phyloP scores from a whole-genome alignment of 2,113 vertebrate genomes.

The Chaetodon trifascialis region DNA sequence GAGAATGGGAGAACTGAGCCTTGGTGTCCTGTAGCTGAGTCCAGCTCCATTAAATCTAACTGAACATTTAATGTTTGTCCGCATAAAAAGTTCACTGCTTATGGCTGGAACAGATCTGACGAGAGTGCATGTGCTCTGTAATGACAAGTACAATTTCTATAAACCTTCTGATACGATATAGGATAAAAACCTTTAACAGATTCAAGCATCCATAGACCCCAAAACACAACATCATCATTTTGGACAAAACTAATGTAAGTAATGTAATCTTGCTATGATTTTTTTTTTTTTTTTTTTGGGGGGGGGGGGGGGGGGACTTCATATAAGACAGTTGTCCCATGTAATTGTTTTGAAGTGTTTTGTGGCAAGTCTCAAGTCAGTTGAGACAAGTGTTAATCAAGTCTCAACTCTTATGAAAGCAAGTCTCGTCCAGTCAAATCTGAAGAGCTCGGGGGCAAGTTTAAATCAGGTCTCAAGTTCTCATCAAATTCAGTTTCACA shows the following conservation, averaged over 20 bases:
- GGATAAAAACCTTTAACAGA: background rate
- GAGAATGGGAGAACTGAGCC: conserved; percentile 55
- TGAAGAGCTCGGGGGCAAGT: background rate
- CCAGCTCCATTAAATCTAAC: conserved; percentile 60
- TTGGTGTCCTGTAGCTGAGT: conserved; percentile 51
- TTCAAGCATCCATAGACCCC: background rate
- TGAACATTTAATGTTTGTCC: conserved; percentile 24
- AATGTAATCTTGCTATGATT: background rate
- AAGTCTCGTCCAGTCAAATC: background rate
- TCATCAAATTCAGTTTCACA: too few species aligned
- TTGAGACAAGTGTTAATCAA: background rate
- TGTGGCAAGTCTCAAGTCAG: background rate
- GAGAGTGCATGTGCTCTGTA: background rate
- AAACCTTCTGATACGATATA: background rate
- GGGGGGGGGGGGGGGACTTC: background rate
- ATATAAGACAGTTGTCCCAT: too few species aligned
- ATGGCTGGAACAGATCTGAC: background rate
- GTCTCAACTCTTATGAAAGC: background rate
- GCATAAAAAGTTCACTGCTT: background rate
- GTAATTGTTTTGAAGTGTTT: background rate
- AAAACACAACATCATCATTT: background rate
- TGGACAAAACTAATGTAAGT: background rate
- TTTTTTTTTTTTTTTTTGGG: too few species aligned
- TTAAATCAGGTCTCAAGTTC: too few species aligned
- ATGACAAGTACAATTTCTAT: background rate